Base-by-base conservation (phyloP, 2,888 invertebrate genomes). In the Argyresthia goedartella region DNA sequence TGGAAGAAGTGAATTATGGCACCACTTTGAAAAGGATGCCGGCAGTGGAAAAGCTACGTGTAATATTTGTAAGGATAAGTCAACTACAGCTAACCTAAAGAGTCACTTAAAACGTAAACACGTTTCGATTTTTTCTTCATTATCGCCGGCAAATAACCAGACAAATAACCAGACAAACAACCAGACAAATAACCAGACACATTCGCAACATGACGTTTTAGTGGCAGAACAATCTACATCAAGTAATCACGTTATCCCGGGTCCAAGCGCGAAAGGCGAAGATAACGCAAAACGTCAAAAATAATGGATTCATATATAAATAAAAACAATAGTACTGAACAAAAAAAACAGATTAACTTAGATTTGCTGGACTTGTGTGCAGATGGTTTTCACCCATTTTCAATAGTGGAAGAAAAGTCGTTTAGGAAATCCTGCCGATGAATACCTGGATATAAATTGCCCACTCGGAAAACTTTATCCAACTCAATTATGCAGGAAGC, bases 381-480 rank as follows among this genome's bases (percentile, higher is more conserved):
- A 3, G 59, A 60, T 33, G 43, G 53, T 4, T 61, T 56, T 48
- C 62, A 62, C 13, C 62, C 61, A 1, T 62, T 62, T 51, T 56
- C 57, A 0, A 51, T 62, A 9, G 62, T 64, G 0, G 60, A 64
- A 54, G 60, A 64, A 54, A 52, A 58, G 14, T 43, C 58, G 0
- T 62, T 62, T 49, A 53, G 41, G 53, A 62, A 60, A 50, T 56
- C 59, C 45, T 51, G 49, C 11, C 41, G 56, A 0, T 62, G 60
- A 59, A 61, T 64, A 51, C 61, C 64, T 0, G 61, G 61, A 0
- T 62, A 62, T 50, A 10, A 54, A 13, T 49, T 59, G 6, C 62
- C 64, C 1, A 52, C 60, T 1, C 34, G 61, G 11, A 64, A 61
- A 49, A 60, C 57, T 1, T 39, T 62, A 7, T 59, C 61, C 1